A percentile compares a stretch with the other conserved stretches of the same genome.
phyloP scores from a whole-genome alignment of 1,140 invertebrate species.

The Megalopta genalis region DNA sequence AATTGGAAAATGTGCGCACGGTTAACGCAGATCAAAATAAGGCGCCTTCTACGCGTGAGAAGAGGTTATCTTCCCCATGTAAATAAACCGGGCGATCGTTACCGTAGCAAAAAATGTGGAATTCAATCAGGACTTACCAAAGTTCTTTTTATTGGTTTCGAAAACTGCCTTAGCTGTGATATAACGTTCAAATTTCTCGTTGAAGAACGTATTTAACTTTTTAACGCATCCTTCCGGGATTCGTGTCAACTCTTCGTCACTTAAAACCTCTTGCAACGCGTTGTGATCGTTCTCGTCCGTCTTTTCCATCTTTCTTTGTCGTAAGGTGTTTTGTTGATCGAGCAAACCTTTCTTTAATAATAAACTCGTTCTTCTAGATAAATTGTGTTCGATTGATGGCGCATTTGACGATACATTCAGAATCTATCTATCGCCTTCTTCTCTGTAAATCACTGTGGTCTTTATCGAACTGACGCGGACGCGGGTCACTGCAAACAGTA shows the following conservation, averaged over 20 bases:
- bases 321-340: not conserved
- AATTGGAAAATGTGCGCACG: no score
- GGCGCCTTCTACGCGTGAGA: not conserved
- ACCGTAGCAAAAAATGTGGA: slow-evolving; percentile 1
- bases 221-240: slow-evolving; percentile 77
- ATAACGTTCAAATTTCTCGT: slow-evolving; percentile 84
- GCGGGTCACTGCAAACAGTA: not conserved
- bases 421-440: not conserved
- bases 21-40: no score
- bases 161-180: slow-evolving; percentile 86
- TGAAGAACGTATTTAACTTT: slow-evolving; percentile 84
- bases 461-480: slow-evolving; percentile 27
- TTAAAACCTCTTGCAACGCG: slow-evolving; percentile 68
- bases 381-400: not conserved
- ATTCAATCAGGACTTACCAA: slow-evolving; percentile 77
- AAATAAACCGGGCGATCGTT: slow-evolving; percentile 35
- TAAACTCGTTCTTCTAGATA: not conserved
- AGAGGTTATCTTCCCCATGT: slow-evolving; percentile 27
- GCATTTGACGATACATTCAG: slow-evolving; percentile 40
- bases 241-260: slow-evolving; percentile 77
- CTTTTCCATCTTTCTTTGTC: slow-evolving; percentile 63
- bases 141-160: slow-evolving; percentile 82
- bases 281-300: slow-evolving; percentile 70
- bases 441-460: slow-evolving; percentile 7
- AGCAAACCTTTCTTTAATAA: slow-evolving; percentile 4